phyloP scores from a whole-genome alignment of 1,140 invertebrate genomes.

The Drosophila rhopaloa region DNA sequence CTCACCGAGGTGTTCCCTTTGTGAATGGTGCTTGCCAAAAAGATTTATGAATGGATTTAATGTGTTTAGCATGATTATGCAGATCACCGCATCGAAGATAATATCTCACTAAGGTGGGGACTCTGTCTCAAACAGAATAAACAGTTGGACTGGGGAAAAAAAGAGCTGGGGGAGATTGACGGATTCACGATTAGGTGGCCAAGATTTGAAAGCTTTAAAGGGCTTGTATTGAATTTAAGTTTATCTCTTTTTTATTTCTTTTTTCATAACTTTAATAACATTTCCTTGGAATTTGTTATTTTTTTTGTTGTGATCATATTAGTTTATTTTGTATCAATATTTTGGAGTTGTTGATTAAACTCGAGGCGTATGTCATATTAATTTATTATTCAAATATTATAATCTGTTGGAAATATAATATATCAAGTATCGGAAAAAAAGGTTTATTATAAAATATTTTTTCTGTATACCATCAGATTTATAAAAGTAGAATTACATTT shows the following conservation, averaged over 20 bases:
- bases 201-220: constrained; percentile 1
- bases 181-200: constrained; percentile 11
- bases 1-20: constrained; percentile 25
- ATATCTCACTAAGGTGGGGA: constrained; percentile 33
- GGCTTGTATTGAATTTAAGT: neutral
- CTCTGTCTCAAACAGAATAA: neutral
- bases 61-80: constrained; percentile 72
- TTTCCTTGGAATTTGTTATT: no score
- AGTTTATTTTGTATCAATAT: no score
- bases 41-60: constrained; percentile 75
- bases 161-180: neutral
- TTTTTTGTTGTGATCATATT: no score
- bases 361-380: no score
- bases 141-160: neutral
- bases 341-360: no score
- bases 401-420: no score
- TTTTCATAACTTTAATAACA: neutral
- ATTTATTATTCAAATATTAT: no score
- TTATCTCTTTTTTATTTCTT: neutral
- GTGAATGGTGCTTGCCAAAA: constrained; percentile 45
- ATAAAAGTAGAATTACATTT: no score
- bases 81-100: constrained; percentile 31
- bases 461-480: no score
- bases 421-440: no score
- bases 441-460: no score